Percentiles rank a stretch among this genome's conserved stretches.
phyloP scores from a whole-genome alignment of 1,140 invertebrate genomes.

The Melipona quadrifasciata region DNA sequence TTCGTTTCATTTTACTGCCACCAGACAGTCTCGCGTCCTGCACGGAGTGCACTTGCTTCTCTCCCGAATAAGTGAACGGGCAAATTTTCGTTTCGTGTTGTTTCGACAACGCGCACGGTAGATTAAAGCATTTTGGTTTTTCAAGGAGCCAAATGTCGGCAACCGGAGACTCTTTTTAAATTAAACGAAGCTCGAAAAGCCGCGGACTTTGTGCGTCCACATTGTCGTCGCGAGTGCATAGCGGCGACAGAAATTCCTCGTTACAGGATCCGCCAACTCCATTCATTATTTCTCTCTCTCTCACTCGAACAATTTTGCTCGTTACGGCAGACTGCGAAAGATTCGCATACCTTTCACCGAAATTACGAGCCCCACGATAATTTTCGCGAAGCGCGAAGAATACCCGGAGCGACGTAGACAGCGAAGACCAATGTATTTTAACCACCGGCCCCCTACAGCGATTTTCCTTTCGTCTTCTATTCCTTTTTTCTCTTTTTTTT shows the following conservation, averaged over 20 bases:
- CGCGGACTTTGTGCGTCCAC: background rate
- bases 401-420: conserved; percentile 16
- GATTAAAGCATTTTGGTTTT: background rate
- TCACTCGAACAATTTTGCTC: background rate
- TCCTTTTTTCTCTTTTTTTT: conserved; percentile 52
- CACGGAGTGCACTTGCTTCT: background rate
- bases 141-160: background rate
- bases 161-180: background rate
- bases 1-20: background rate
- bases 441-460: conserved; percentile 29
- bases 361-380: conserved; percentile 58
- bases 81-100: background rate
- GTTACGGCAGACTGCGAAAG: conserved; percentile 9
- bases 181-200: background rate
- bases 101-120: background rate
- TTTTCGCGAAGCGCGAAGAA: conserved; percentile 57
- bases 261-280: conserved; percentile 37
- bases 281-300: conserved; percentile 13
- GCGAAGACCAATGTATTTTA: conserved; percentile 60
- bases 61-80: no score
- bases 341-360: conserved; percentile 37
- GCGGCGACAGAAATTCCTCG: conserved; percentile 56
- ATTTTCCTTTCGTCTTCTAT: conserved; percentile 11
- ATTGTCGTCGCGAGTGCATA: background rate
- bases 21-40: background rate